Percentiles rank a stretch among this genome's conserved stretches.
Conservation (phyloP, 2,888 invertebrate genomes). For the Stratiomys singularior region DNA sequence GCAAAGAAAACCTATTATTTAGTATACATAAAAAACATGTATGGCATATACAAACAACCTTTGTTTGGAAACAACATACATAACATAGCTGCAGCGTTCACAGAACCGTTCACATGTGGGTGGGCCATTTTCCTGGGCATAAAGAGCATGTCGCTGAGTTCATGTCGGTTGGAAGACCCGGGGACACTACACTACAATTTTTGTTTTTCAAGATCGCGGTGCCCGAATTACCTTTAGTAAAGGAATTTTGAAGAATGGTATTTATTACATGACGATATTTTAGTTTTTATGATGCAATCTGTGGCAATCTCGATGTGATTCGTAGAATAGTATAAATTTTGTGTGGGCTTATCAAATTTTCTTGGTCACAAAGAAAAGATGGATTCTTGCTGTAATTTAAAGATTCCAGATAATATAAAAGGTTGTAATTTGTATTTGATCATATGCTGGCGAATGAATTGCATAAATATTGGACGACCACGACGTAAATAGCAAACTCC, state of each 20-base stretch:
- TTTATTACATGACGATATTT: background rate
- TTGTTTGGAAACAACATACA: slow-evolving; percentile 22
- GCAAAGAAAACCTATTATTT: background rate
- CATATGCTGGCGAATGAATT: too few species aligned
- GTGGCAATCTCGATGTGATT: too few species aligned
- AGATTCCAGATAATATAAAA: too few species aligned
- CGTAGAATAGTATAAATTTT: too few species aligned
- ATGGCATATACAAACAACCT: background rate
- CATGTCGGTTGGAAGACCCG: too few species aligned
- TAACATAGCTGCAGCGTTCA: slow-evolving; percentile 1
- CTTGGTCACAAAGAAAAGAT: too few species aligned
- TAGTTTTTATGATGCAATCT: background rate
- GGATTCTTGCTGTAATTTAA: too few species aligned
- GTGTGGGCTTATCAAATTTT: too few species aligned
- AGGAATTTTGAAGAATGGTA: background rate
- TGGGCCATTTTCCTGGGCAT: background rate
- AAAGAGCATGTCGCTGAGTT: background rate
- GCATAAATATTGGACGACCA: too few species aligned
- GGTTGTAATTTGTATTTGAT: too few species aligned
- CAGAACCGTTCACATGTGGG: slow-evolving; percentile 20
- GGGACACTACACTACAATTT: too few species aligned
- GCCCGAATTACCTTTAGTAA: background rate
- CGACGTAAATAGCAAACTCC: too few species aligned
- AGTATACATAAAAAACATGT: background rate
- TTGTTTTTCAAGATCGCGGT: background rate